phyloP scores from a whole-genome alignment of 2,888 invertebrate species.

The Tiliacea aurago region DNA sequence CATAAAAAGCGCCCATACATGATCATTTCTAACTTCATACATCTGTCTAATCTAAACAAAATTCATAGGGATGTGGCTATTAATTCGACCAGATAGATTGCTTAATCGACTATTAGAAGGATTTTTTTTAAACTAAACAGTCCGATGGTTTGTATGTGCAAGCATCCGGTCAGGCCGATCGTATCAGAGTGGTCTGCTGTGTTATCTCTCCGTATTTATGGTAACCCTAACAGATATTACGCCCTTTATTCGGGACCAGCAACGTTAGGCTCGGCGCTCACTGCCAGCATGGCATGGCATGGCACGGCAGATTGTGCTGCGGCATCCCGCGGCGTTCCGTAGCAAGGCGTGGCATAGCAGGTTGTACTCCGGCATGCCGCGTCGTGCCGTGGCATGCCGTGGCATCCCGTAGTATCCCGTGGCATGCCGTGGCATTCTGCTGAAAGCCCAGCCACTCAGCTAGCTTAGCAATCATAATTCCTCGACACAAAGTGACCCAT shows the following conservation, averaged over 20 bases:
- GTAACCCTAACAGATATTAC: not conserved
- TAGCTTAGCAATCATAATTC: no score
- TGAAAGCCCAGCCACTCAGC: no score
- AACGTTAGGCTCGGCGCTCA: no score
- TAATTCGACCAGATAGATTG: not conserved
- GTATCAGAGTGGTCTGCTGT: not conserved
- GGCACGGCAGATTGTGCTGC: no score
- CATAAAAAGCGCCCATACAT: not conserved
- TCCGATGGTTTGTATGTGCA: not conserved
- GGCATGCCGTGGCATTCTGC: no score
- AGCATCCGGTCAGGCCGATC: not conserved
- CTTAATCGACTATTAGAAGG: not conserved
- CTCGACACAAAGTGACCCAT: no score
- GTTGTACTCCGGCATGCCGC: no score
- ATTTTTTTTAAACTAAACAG: not conserved
- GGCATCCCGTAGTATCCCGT: no score
- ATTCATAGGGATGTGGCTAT: not conserved
- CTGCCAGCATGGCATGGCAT: no score
- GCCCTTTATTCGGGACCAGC: not conserved
- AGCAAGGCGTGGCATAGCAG: no score
- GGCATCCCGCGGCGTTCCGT: no score
- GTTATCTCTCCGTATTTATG: not conserved
- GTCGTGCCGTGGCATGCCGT: no score
- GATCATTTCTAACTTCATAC: not conserved
- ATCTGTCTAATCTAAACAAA: not conserved